These are phyloP conservation scores for Phoeniculus purpureus DNA, from an alignment of 2,797 vertebrate species.

Conservation along the genomic window DNA sequence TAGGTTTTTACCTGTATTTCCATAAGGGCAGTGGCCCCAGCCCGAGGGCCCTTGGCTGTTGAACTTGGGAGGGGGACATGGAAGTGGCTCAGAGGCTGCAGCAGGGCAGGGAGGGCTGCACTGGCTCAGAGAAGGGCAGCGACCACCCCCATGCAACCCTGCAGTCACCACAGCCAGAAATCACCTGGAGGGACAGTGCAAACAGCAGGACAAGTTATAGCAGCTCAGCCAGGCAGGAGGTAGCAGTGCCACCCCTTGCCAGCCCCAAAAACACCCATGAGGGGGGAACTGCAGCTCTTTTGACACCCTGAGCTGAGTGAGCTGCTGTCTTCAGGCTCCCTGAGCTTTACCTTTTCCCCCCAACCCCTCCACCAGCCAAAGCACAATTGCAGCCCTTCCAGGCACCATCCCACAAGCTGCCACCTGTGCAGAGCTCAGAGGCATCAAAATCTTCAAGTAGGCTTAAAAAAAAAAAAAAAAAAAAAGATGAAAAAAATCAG, in stretches of 20 bases:
- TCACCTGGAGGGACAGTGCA: not conserved
- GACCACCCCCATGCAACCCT: not conserved
- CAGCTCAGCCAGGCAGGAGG: not conserved
- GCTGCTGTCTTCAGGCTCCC: rapidly evolving
- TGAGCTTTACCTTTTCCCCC: not conserved
- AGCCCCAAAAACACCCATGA: not conserved
- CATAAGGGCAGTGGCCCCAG: too few relatives aligned
- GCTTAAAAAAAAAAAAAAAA: not conserved
- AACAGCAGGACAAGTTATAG: not conserved
- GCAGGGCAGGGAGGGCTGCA: rapidly evolving
- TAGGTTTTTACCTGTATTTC: not conserved
- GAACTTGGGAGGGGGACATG: rapidly evolving
- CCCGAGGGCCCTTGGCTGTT: not conserved
- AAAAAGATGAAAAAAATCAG: too few relatives aligned
- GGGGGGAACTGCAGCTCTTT: not conserved
- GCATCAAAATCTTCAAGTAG: not conserved
- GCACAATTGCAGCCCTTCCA: not conserved
- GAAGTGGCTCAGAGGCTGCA: not conserved
- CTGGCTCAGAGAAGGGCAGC: rapidly evolving
- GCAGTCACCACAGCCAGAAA: not conserved
- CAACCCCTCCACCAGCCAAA: not conserved
- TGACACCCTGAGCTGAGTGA: rapidly evolving
- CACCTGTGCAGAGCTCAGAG: not conserved
- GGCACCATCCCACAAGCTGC: not conserved
- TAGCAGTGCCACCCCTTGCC: rapidly evolving